phyloP scores from a whole-genome alignment of 2,797 vertebrate genomes.

The Gadopsis marmoratus region DNA sequence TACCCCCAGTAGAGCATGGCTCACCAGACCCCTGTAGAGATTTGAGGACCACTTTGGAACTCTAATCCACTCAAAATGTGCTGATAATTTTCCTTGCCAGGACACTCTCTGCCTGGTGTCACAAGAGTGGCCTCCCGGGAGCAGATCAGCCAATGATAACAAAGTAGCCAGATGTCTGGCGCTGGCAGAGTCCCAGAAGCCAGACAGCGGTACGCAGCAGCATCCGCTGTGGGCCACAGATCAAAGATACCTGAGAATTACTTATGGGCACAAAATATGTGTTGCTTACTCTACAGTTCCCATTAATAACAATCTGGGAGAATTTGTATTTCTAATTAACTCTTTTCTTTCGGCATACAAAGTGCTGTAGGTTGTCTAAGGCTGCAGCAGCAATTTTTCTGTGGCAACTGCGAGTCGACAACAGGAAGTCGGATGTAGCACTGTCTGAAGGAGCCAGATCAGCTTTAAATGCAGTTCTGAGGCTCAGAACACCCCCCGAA shows the following conservation, averaged over 20 bases:
- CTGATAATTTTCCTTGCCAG: conserved; percentile 97
- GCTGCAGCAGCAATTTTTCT: conserved; percentile 79
- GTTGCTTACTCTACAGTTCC: conserved; percentile 93
- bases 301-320: conserved; percentile 98
- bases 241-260: conserved; percentile 99
- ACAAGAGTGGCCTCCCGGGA: conserved; percentile 94
- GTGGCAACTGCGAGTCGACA: conserved; percentile 77
- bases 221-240: conserved; percentile 95
- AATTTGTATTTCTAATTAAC: conserved; percentile 99
- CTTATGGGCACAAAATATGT: conserved; percentile 98
- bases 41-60: conserved; percentile 92
- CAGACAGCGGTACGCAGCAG: conserved; percentile 91
- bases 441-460: conserved; percentile 81
- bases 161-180: conserved; percentile 99
- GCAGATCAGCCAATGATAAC: conserved; percentile 99
- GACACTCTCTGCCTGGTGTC: conserved; percentile 97
- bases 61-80: conserved; percentile 93
- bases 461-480: conserved; percentile 83
- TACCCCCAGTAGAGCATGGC: conserved; percentile 81
- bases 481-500: conserved; percentile 76
- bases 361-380: conserved; percentile 85
- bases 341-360: conserved; percentile 92
- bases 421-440: conserved; percentile 85
- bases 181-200: conserved; percentile 97
- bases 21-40: conserved; percentile 89